Conservation (phyloP, 2,113 vertebrate species). For the Gavia stellata region DNA sequence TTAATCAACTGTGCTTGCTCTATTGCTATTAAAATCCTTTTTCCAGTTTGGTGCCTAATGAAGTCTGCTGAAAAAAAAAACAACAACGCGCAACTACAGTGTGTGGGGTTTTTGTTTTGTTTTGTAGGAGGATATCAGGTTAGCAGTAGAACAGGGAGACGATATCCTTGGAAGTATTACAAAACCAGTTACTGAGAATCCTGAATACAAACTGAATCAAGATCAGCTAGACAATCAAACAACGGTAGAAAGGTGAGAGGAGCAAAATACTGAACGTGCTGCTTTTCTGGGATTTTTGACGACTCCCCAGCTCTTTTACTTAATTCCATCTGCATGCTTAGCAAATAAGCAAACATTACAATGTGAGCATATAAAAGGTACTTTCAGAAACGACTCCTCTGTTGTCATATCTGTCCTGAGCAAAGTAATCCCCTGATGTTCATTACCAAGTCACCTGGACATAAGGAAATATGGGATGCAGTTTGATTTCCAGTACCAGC, state of each 20-base stretch:
- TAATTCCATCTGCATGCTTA: neutral
- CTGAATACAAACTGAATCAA: slow-evolving; percentile 85
- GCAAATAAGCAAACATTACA: neutral
- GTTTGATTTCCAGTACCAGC: neutral
- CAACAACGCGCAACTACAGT: neutral
- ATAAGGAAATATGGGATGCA: neutral
- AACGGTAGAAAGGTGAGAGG: slow-evolving; percentile 85
- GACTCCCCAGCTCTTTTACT: neutral
- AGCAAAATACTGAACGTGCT: neutral
- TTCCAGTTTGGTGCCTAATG: neutral
- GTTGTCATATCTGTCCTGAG: neutral
- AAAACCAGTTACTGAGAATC: slow-evolving; percentile 78
- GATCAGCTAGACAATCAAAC: slow-evolving; percentile 91
- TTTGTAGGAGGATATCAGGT: slow-evolving; percentile 81
- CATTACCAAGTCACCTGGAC: fast-evolving
- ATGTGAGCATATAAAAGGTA: neutral
- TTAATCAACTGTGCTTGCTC: neutral
- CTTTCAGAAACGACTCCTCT: neutral
- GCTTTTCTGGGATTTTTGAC: neutral
- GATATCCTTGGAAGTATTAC: slow-evolving; percentile 82
- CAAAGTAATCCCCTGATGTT: neutral
- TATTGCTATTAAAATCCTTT: neutral
- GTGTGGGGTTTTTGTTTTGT: neutral
- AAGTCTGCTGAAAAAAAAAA: neutral
- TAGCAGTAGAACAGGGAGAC: slow-evolving; percentile 80